Percentiles rank a stretch among this genome's conserved stretches.
phyloP scores from a whole-genome alignment of 2,888 invertebrate genomes.

The Parnassius glacialis region DNA sequence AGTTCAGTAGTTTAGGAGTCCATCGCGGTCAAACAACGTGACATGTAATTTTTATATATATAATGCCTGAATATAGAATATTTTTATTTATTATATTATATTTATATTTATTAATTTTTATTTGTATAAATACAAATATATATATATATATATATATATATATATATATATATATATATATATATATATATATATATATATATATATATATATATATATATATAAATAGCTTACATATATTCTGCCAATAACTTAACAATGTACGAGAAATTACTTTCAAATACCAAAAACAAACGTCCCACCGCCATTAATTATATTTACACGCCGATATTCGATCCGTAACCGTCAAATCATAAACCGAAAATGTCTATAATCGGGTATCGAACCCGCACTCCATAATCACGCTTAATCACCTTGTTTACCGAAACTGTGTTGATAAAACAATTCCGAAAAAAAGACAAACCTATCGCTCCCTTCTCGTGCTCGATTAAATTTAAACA shows the following conservation, averaged over 20 bases:
- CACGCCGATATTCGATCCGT: conserved; percentile 55
- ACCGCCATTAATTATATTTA: conserved; percentile 65
- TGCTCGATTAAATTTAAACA: background rate
- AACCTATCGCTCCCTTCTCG: conserved; percentile 12
- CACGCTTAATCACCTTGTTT: conserved; percentile 68
- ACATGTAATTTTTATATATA: too few relatives aligned
- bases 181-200: too few relatives aligned
- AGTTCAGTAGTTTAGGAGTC: too few relatives aligned
- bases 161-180: too few relatives aligned
- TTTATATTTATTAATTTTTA: too few relatives aligned
- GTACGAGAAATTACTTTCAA: conserved; percentile 15
- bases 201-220: too few relatives aligned
- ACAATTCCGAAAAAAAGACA: conserved; percentile 33
- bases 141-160: too few relatives aligned
- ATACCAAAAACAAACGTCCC: conserved; percentile 51
- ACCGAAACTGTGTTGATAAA: conserved; percentile 48
- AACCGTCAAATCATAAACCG: conserved; percentile 59
- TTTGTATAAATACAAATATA: too few relatives aligned
- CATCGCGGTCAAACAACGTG: too few relatives aligned
- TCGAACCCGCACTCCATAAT: conserved; percentile 66
- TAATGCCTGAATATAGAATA: too few relatives aligned
- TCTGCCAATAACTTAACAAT: background rate
- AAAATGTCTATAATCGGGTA: conserved; percentile 73
- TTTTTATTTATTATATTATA: too few relatives aligned
- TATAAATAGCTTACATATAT: too few relatives aligned